phyloP scores from a whole-genome alignment of 2,888 invertebrate species.

The Epinotia bilunana region DNA sequence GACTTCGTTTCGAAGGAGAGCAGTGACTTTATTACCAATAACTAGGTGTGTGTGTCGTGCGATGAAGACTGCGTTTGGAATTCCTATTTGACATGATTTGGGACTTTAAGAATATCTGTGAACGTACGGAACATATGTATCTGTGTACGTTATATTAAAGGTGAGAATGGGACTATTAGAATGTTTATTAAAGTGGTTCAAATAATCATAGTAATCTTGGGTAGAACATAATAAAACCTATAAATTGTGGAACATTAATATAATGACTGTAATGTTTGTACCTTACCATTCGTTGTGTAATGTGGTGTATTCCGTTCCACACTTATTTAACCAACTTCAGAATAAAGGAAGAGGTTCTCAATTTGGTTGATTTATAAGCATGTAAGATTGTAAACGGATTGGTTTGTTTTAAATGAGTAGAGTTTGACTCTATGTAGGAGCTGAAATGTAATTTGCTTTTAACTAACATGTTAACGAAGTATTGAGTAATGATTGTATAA shows the following conservation, averaged over 20 bases:
- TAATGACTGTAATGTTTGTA: not conserved
- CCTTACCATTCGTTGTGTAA: slow-evolving; percentile 1
- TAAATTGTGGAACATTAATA: not conserved
- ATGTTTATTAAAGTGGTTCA: not conserved
- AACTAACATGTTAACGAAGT: slow-evolving; percentile 14
- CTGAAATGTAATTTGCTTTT: slow-evolving; percentile 20
- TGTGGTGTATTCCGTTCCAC: slow-evolving; percentile 3
- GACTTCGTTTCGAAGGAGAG: not conserved
- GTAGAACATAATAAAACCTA: not conserved
- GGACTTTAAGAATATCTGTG: slow-evolving; percentile 1
- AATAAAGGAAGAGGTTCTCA: too few relatives aligned
- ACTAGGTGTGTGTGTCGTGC: not conserved
- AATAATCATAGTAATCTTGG: not conserved
- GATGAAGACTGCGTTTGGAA: not conserved
- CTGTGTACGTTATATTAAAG: not conserved
- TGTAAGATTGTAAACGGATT: slow-evolving; percentile 7
- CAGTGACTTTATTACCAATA: not conserved
- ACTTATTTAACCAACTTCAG: not conserved
- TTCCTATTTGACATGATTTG: not conserved
- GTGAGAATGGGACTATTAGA: not conserved
- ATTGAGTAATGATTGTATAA: slow-evolving; percentile 35
- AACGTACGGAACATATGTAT: too few relatives aligned
- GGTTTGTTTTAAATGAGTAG: slow-evolving; percentile 7
- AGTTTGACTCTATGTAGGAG: slow-evolving; percentile 8
- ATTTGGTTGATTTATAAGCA: slow-evolving; percentile 6